phyloP scores from a whole-genome alignment of 2,888 invertebrate species.

The Ypsolopha scabrella region DNA sequence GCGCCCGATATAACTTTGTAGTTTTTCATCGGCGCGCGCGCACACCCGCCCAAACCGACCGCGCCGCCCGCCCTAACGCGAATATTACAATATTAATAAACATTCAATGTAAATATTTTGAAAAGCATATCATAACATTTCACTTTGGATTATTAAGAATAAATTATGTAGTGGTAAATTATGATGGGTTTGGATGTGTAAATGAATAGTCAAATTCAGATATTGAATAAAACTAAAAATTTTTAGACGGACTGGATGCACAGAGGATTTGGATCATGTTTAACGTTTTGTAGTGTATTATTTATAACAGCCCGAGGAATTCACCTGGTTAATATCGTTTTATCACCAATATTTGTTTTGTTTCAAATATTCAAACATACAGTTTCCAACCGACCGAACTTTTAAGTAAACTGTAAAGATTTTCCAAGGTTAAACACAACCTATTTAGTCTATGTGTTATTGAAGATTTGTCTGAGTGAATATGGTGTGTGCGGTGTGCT shows the following conservation, averaged over 20 bases:
- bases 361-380: no score
- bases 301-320: no score
- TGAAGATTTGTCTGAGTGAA: neutral
- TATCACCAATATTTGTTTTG: no score
- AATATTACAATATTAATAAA: conserved; percentile 8
- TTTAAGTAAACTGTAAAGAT: no score
- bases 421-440: no score
- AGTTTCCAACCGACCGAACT: no score
- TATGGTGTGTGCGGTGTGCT: neutral
- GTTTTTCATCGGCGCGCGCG: conserved; percentile 3
- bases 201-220: no score
- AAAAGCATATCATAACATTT: conserved; percentile 15
- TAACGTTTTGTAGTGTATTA: no score
- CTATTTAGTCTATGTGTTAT: no score
- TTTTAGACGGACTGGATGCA: neutral
- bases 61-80: conserved; percentile 3
- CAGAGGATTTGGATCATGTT: no score
- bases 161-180: conserved; percentile 7
- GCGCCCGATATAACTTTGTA: conserved; percentile 7
- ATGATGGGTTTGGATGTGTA: conserved; percentile 1
- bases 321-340: no score
- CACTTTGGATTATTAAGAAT: neutral
- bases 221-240: neutral
- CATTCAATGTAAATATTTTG: conserved; percentile 14
- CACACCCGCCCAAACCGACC: neutral